Conservation (phyloP, 2,113 vertebrate species). For the Leptocoma aspasia region DNA sequence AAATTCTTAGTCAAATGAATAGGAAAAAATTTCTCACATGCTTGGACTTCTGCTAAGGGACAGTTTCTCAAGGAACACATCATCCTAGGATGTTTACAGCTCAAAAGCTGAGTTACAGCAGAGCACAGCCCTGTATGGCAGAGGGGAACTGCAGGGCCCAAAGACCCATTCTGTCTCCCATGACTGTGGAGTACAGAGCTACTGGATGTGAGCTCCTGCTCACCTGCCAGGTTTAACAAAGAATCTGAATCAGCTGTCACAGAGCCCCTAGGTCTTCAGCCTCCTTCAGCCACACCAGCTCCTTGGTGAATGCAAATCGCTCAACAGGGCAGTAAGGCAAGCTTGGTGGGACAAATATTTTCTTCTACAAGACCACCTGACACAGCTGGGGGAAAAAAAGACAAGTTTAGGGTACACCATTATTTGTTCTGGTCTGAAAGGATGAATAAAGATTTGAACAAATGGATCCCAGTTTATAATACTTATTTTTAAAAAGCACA, state of each 20-base stretch:
- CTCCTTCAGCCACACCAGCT: not conserved
- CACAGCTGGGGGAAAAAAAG: not conserved
- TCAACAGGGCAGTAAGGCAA: not conserved
- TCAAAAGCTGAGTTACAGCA: not conserved
- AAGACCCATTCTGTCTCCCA: not conserved
- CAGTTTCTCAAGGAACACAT: not conserved
- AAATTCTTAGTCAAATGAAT: not conserved
- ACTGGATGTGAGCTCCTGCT: not conserved
- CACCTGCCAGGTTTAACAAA: not conserved
- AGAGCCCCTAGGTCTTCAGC: not conserved
- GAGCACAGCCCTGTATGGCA: not conserved
- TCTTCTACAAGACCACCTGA: not conserved
- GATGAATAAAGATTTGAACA: not conserved
- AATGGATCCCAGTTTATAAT: not conserved
- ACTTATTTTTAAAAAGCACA: not conserved
- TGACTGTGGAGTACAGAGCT: not conserved
- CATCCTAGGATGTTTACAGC: not conserved
- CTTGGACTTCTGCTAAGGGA: not conserved
- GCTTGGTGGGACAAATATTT: not conserved
- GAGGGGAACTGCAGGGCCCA: fast-evolving
- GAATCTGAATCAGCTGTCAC: not conserved
- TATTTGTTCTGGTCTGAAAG: not conserved
- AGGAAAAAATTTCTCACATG: not conserved
- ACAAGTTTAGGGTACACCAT: not conserved
- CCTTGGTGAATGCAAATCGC: not conserved